These are phyloP conservation scores for Mongoloraphidia duomilia DNA, from an alignment of 2,888 invertebrate genomes.

Conservation along the genomic window DNA sequence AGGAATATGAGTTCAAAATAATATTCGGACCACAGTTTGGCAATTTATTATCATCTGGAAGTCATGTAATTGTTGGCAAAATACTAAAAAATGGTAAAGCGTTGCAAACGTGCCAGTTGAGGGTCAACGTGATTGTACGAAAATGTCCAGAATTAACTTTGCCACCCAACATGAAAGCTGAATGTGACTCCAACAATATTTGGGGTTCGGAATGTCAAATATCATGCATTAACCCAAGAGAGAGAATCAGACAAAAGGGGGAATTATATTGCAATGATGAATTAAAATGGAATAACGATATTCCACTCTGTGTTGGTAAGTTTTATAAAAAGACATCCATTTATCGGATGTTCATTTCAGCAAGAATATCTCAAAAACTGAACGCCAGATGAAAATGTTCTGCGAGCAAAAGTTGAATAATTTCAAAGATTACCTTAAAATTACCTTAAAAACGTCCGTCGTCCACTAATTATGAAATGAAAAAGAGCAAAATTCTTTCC, in stretches of 20 bases:
- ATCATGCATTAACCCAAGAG: conserved; percentile 26
- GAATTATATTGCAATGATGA: conserved; percentile 26
- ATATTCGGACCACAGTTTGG: conserved; percentile 33
- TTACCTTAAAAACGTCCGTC: no score
- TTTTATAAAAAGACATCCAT: no score
- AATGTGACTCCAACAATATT: conserved; percentile 19
- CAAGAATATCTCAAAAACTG: no score
- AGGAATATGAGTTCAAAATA: conserved; percentile 21
- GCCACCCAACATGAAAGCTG: conserved; percentile 21
- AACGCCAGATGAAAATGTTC: no score
- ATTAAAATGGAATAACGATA: conserved; percentile 28
- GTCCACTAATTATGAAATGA: no score
- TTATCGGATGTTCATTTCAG: no score
- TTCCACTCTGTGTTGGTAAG: conserved; percentile 1
- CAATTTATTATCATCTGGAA: conserved; percentile 29
- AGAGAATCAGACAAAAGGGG: conserved; percentile 24
- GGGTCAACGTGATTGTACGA: conserved; percentile 31
- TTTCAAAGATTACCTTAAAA: no score
- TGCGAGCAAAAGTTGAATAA: no score
- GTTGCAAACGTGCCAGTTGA: conserved; percentile 32
- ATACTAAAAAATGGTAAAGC: conserved; percentile 28
- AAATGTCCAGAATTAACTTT: conserved; percentile 29
- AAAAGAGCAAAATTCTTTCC: no score
- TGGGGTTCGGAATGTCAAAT: conserved; percentile 28
- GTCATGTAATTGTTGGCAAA: conserved; percentile 29